phyloP scores from a whole-genome alignment of 23 tunicate genomes.

The Styela plicata region DNA sequence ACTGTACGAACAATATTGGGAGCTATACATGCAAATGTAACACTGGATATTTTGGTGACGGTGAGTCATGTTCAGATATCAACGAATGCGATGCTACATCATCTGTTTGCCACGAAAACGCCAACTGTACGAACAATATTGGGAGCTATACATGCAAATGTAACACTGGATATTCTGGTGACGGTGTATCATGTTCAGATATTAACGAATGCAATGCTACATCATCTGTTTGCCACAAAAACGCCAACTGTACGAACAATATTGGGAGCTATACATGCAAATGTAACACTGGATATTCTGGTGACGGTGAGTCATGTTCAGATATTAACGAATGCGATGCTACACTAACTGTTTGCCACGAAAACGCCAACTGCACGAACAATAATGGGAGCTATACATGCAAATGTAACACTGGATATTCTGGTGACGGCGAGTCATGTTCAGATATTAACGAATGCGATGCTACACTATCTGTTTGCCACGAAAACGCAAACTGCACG shows the following conservation, averaged over 20 bases:
- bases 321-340: not conserved
- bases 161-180: not conserved
- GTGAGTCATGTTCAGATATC: not conserved
- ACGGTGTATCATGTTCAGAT: not conserved
- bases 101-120: not conserved
- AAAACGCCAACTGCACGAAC: not conserved
- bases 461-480: not conserved
- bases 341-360: not conserved
- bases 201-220: not conserved
- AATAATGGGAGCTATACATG: not conserved
- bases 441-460: not conserved
- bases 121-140: not conserved
- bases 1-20: not conserved
- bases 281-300: not conserved
- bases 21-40: not conserved
- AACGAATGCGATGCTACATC: not conserved
- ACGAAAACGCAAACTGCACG: not conserved
- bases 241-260: not conserved
- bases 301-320: not conserved
- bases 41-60: not conserved
- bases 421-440: not conserved
- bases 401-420: not conserved
- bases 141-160: not conserved
- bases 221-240: not conserved
- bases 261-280: not conserved